Conservation (phyloP, 2,888 invertebrate species). For the Catocala nupta region DNA sequence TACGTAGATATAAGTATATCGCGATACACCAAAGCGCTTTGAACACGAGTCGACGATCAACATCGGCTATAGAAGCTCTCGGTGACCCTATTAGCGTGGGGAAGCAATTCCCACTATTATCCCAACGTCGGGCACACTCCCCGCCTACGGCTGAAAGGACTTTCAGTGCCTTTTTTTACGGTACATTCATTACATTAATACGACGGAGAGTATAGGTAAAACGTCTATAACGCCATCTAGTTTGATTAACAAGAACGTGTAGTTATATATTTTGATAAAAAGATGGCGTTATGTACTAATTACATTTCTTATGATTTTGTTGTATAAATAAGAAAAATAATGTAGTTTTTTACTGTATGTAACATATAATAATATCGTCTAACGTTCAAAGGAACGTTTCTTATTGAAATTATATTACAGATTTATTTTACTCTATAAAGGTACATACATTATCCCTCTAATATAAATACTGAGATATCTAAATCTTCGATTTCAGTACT, state of each 20-base stretch:
- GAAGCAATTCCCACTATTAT: constrained; percentile 59
- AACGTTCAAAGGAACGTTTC: no score
- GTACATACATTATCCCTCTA: no score
- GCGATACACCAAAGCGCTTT: constrained; percentile 13
- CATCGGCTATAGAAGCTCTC: constrained; percentile 30
- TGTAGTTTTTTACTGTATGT: no score
- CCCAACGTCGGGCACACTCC: constrained; percentile 56
- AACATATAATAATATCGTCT: no score
- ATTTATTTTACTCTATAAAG: no score
- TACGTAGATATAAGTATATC: constrained; percentile 6
- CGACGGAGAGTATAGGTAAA: constrained; percentile 6
- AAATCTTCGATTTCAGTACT: no score
- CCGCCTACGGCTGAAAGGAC: constrained; percentile 41
- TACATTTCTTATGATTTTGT: neutral
- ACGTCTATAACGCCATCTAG: constrained; percentile 14
- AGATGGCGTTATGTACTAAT: constrained; percentile 7
- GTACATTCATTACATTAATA: constrained; percentile 30
- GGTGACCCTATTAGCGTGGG: constrained; percentile 68
- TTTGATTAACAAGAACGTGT: neutral
- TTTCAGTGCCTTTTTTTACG: constrained; percentile 28
- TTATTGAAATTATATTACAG: no score
- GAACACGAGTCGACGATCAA: constrained; percentile 19
- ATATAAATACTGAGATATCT: no score
- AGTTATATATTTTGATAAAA: neutral
- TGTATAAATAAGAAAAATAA: neutral